Conservation (phyloP, 2,113 vertebrate genomes). For the Peromyscus polionotus region DNA sequence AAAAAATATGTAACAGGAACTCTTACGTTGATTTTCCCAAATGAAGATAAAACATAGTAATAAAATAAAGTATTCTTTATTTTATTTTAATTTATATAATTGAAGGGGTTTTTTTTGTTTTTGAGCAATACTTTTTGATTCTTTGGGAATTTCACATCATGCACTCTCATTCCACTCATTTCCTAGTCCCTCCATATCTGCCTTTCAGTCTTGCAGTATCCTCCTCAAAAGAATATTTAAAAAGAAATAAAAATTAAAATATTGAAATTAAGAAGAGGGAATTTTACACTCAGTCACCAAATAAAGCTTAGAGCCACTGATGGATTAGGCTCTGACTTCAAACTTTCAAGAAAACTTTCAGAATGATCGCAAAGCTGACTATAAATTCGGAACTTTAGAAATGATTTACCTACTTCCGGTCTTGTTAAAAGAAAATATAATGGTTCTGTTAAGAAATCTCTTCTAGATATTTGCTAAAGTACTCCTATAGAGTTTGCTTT, state of each 20-base stretch:
- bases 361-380: no score
- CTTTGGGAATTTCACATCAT: neutral
- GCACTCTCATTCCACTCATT: neutral
- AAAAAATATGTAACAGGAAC: neutral
- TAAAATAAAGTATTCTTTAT: neutral
- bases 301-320: no score
- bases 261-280: neutral
- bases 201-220: neutral
- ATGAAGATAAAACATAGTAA: conserved; percentile 9
- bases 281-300: no score
- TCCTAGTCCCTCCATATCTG: neutral
- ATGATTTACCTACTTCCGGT: no score
- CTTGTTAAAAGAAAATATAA: no score
- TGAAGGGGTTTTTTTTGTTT: neutral
- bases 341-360: no score
- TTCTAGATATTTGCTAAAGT: no score
- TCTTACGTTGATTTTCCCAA: neutral
- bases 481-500: no score
- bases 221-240: neutral
- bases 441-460: no score
- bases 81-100: neutral
- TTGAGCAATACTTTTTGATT: neutral
- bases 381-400: no score
- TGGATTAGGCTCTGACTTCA: no score
- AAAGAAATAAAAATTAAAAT: neutral